A percentile compares a stretch with the other conserved stretches of the same genome.
Conservation (phyloP, 2,888 invertebrate genomes). For the Agrochola lychnidis region DNA sequence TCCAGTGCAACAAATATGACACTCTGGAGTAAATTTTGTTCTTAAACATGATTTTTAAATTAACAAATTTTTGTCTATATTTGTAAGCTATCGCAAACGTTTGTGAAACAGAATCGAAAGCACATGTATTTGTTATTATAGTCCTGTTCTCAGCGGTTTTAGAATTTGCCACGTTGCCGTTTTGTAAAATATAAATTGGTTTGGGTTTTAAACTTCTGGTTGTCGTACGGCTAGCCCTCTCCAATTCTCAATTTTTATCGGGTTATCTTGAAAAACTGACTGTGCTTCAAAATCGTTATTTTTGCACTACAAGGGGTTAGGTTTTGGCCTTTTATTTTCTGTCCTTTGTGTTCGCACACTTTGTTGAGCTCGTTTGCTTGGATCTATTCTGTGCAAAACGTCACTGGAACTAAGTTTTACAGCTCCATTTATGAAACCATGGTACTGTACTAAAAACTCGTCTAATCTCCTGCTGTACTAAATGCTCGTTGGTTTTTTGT, state of each 20-base stretch:
- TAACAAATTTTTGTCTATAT: constrained; percentile 16
- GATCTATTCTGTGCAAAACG: constrained; percentile 25
- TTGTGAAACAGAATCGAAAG: constrained; percentile 38
- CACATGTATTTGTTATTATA: constrained; percentile 33
- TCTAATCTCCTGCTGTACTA: constrained; percentile 45
- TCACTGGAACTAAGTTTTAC: constrained; percentile 43
- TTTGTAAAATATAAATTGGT: constrained; percentile 42
- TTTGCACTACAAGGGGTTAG: neutral
- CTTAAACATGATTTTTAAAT: constrained; percentile 13
- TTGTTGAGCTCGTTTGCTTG: constrained; percentile 26
- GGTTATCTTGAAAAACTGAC: constrained; percentile 36
- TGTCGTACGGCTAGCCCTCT: constrained; percentile 37
- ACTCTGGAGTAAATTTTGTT: constrained; percentile 22
- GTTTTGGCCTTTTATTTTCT: too few species aligned
- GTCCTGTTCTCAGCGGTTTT: constrained; percentile 23
- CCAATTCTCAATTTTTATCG: constrained; percentile 39
- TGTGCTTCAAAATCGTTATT: constrained; percentile 24
- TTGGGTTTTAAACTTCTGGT: constrained; percentile 33
- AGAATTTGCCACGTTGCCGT: constrained; percentile 40
- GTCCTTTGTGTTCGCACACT: too few species aligned
- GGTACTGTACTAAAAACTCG: constrained; percentile 48
- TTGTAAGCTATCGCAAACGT: constrained; percentile 40
- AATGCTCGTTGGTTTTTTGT: constrained; percentile 42
- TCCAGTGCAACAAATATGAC: constrained; percentile 20
- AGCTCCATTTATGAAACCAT: constrained; percentile 40